Evolutionary conservation across 2,797 vertebrate genomes (phyloP).

Genomic region (Sebastes paucispinis): DNA sequence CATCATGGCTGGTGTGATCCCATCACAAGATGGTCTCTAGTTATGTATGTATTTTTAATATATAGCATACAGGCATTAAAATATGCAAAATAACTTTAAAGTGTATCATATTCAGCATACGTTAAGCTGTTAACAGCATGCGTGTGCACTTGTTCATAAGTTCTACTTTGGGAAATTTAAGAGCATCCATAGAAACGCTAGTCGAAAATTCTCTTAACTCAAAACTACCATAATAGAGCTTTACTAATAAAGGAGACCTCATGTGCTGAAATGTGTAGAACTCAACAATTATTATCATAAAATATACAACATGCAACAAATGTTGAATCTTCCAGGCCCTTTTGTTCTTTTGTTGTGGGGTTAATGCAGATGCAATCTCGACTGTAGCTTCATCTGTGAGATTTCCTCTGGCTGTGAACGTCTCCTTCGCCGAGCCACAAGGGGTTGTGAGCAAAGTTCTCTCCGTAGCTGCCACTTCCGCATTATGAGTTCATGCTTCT

Average conservation of each 20-base stretch:
- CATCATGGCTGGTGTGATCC: accelerated
- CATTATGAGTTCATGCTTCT: constrained; percentile 34
- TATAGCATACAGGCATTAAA: background rate
- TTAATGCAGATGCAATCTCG: background rate
- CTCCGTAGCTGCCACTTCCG: constrained; percentile 45
- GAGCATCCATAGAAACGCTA: accelerated
- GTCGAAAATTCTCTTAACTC: background rate
- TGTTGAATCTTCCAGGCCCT: background rate
- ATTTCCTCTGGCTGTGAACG: constrained; percentile 25
- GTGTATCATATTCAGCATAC: background rate
- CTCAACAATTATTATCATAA: background rate
- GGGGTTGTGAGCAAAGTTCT: constrained; percentile 36
- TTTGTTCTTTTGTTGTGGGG: background rate
- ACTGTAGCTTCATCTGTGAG: constrained; percentile 22
- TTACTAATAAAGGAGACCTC: background rate
- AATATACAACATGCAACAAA: background rate
- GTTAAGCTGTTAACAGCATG: background rate
- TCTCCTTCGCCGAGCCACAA: constrained; percentile 10
- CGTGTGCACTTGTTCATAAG: background rate
- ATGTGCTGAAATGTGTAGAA: background rate
- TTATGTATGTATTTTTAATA: background rate
- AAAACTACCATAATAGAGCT: background rate
- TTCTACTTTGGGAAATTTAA: background rate
- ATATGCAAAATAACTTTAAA: background rate
- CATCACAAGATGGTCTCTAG: background rate